Base-by-base conservation (phyloP, 2,113 vertebrate species). In the Leptosomus discolor region DNA sequence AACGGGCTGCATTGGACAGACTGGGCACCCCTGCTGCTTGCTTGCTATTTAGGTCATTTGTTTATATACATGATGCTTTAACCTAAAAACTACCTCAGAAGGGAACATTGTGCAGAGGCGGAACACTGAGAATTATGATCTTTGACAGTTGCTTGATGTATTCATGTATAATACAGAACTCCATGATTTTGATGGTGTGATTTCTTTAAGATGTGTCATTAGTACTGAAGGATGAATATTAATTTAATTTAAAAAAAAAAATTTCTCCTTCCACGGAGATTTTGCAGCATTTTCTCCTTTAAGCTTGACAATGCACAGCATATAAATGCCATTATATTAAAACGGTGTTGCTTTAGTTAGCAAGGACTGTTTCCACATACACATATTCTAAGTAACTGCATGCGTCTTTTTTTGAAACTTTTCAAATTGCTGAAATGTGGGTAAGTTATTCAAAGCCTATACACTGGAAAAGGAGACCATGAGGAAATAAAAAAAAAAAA, bases 1-100 rank as follows among this genome's bases (percentile, higher is more conserved):
- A 68, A 37, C 0, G 1, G 9, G 37, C 22, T 61, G 14, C 11
- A 2, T 1, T 57, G 23, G 54, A 75, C 41, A 57, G 56, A 4
- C 26, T 69, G 69, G 30, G 18, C 51, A 15, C 7, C 29, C 15
- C 20, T 19, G 29, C 36, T 57, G 39, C 32, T 65, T 70, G 20
- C 41, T 51, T 51, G 30, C 12, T 63, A 8, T 32, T 58, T 36
- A 34, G 30, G 21, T 41, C 8, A 21, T 46, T 61, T 51, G 18
- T 41, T 51, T 56, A 8, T 18, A 5, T 46, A 67, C 0, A 0
- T 32, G 87, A 41, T 16, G 17, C 13, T 63, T 64, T 30, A n/a
- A 29, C 43, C 34, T n/a, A 51, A 74, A 86, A 74, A 37, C 3
- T n/a, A 23, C 30, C 29, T 51, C 61, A 36, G 12, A 64, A 84